Evolutionary conservation across 2,797 vertebrate genomes (phyloP).

Genomic region (Coreius guichenoti): DNA sequence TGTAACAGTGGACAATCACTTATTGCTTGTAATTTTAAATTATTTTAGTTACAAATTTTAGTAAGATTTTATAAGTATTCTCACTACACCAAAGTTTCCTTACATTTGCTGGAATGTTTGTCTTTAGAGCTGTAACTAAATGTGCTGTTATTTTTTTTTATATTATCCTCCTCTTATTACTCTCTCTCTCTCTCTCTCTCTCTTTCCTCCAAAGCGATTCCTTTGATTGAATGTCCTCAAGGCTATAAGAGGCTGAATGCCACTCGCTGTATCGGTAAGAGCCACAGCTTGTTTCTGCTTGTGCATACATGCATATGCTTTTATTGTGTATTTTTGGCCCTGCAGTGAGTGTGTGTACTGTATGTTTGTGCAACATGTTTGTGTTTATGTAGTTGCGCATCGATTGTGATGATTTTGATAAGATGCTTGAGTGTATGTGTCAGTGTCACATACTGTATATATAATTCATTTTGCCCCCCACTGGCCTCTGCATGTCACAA

Average conservation of each 20-base stretch:
- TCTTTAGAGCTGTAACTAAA: neutral
- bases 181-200: conserved; percentile 27
- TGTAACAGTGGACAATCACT: neutral
- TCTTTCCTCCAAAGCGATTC: conserved; percentile 77
- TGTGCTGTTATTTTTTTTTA: conserved; percentile 3
- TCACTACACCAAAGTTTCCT: conserved; percentile 56
- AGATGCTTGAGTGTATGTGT: neutral
- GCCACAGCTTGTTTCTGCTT: conserved; percentile 2
- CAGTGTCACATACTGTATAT: neutral
- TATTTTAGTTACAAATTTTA: neutral
- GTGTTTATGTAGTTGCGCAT: conserved; percentile 15
- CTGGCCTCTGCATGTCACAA: neutral
- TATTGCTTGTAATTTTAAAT: neutral
- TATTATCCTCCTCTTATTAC: neutral
- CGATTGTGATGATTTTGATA: conserved; percentile 48
- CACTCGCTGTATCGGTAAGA: conserved; percentile 93
- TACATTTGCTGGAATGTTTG: conserved; percentile 54
- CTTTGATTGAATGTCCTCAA: conserved; percentile 89
- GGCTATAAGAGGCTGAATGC: conserved; percentile 93
- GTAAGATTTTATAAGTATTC: neutral
- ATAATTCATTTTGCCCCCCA: neutral
- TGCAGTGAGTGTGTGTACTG: conserved; percentile 2
- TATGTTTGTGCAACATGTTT: conserved; percentile 10
- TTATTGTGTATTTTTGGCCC: neutral
- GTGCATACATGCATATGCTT: neutral